Evolutionary conservation across 2,113 vertebrate species (phyloP).

Genomic region (Toxostoma redivivum): DNA sequence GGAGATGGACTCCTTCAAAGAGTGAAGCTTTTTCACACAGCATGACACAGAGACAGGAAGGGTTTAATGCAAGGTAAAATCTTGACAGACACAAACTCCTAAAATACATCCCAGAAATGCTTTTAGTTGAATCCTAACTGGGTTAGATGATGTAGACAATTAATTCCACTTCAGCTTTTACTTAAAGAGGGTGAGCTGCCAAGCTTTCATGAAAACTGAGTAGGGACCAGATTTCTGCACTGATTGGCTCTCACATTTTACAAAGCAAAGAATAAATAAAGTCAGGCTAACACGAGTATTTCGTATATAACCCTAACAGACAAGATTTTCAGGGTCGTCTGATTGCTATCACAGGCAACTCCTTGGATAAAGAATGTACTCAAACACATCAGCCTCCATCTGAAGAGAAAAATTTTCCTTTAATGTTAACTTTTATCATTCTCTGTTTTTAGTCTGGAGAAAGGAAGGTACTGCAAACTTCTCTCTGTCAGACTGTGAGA

Average conservation of each 20-base stretch:
- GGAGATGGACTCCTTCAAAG: slow-evolving; percentile 40
- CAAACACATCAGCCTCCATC: not conserved
- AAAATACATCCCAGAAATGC: slow-evolving; percentile 8
- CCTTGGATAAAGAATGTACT: not conserved
- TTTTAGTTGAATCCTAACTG: slow-evolving; percentile 10
- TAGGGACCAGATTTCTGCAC: not conserved
- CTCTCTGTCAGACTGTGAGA: not conserved
- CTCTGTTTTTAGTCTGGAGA: not conserved
- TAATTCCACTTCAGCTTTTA: not conserved
- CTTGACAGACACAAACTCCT: not conserved
- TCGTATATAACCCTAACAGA: not conserved
- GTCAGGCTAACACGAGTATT: not conserved
- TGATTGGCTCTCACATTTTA: not conserved
- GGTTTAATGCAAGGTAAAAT: slow-evolving; percentile 4
- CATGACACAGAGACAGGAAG: not conserved
- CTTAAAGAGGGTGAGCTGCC: not conserved
- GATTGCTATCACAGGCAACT: not conserved
- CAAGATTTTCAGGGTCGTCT: not conserved
- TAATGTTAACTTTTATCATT: not conserved
- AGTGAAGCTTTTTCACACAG: slow-evolving; percentile 23
- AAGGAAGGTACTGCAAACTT: not conserved
- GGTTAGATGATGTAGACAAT: not conserved
- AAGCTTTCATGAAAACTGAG: not conserved
- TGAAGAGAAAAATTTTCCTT: not conserved
- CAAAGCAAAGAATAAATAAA: not conserved